These are phyloP conservation scores for Gobius niger DNA, from an alignment of 2,113 vertebrate species.

Conservation along the genomic window DNA sequence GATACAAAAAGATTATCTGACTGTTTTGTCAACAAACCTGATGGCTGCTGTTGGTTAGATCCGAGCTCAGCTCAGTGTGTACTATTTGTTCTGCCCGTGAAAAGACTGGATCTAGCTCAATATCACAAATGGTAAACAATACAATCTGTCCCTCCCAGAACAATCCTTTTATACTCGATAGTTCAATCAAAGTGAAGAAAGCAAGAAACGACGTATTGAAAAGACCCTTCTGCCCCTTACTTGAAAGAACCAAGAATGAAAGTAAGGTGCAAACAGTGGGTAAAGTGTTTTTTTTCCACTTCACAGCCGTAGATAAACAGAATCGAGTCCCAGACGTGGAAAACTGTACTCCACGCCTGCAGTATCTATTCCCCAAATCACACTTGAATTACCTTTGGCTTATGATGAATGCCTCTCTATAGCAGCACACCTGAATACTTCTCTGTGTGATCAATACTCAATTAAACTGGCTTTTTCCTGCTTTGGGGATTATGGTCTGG, in stretches of 20 bases:
- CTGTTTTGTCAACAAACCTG: too few relatives aligned
- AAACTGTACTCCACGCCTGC: slow-evolving; percentile 1
- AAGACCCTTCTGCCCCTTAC: background rate
- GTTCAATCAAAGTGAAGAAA: background rate
- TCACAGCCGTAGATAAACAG: background rate
- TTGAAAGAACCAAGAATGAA: background rate
- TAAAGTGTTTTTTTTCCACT: background rate
- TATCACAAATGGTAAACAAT: too few relatives aligned
- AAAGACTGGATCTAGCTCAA: too few relatives aligned
- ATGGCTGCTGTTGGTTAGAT: too few relatives aligned
- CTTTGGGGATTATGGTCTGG: slow-evolving; percentile 59
- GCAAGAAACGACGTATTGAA: background rate
- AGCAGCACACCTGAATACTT: slow-evolving; percentile 41
- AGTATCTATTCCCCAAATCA: background rate
- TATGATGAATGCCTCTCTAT: slow-evolving; percentile 42
- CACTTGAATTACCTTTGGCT: slow-evolving; percentile 6
- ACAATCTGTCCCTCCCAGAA: too few relatives aligned
- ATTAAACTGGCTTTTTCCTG: slow-evolving; percentile 60
- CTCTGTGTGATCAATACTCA: slow-evolving; percentile 65
- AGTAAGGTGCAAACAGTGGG: background rate
- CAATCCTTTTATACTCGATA: too few relatives aligned
- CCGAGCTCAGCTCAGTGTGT: too few relatives aligned
- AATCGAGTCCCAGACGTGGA: background rate
- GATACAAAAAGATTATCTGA: too few relatives aligned
- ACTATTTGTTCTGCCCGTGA: too few relatives aligned